Conservation (phyloP, 2,113 vertebrate species). For the Lagopus muta region DNA sequence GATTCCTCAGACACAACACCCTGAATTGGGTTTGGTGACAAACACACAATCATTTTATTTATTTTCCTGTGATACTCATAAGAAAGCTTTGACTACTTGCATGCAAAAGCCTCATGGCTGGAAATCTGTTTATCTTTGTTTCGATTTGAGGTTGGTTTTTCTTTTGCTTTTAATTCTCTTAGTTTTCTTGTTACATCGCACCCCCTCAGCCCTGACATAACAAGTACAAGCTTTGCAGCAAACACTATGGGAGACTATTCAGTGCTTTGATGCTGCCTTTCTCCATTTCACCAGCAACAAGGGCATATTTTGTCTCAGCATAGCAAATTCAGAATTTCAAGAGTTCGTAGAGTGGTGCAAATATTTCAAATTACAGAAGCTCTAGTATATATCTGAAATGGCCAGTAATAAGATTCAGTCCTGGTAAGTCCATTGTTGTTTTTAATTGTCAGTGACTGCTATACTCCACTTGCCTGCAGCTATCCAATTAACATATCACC, state of each 20-base stretch:
- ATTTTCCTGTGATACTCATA: not conserved
- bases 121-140: not conserved
- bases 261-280: not conserved
- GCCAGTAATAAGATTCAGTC: constrained; percentile 33
- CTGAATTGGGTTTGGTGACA: not conserved
- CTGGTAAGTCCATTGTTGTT: constrained; percentile 71
- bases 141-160: not conserved
- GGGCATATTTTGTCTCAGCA: not conserved
- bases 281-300: not conserved
- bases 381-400: constrained; percentile 37
- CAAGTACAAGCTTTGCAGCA: constrained; percentile 25
- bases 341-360: not conserved
- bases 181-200: not conserved
- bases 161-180: not conserved
- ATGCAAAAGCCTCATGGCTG: not conserved
- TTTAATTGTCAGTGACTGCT: constrained; percentile 79
- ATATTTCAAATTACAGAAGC: constrained; percentile 35
- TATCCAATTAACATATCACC: constrained; percentile 77
- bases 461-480: constrained; percentile 78
- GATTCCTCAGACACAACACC: not conserved
- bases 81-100: not conserved
- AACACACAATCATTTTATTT: not conserved
- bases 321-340: not conserved
- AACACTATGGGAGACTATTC: not conserved
- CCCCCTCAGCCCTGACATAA: not conserved